Base-by-base conservation (phyloP, 2,888 invertebrate species). In the Eupithecia centaureata region DNA sequence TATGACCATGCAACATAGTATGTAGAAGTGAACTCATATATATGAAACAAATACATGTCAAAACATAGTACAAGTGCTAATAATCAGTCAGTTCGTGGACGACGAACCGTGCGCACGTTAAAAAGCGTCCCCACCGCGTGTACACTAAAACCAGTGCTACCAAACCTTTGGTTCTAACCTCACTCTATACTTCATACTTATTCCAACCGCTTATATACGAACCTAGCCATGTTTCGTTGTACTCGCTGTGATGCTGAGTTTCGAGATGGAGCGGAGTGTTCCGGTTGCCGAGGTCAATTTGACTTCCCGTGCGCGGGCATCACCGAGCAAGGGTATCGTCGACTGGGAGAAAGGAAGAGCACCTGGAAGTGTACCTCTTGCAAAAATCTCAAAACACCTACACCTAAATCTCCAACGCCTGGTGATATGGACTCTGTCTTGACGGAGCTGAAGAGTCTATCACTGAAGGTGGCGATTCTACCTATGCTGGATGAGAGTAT, bases 361-460 rank as follows among this genome's bases (percentile, higher is more conserved):
- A 10, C 35, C 35, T 35, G 35, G 35, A 35, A 35, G 15, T 35
- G 35, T 8, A 35, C 35, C 35, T 35, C 35, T 7, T 35, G 35
- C 15, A 35, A 35, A 35, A 8, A 8, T 2, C 15, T 35, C 5
- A 35, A 35, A 35, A 10, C 35, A 18, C 10, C 61, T 5, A 25
- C 52, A 8, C 52, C 52, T 1, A n/a, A n/a, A n/a, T n/a, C n/a
- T n/a, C n/a, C n/a, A n/a, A 25, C 52, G n/a, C 52, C 52, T 1
- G 52, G 33, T 1, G 52, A 62, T 27, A 62, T 62, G 61, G 52
- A 62, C 7, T 18, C 52, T 3, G 52, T 62, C 8, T 13, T 62
- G 0, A 33, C 52, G 1, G 61, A 62, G 35, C 52, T 62, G 25
- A 62, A 54, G 22, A 13, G 52, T 10, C 22, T 61, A 13, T 59